A percentile compares a stretch with the other conserved stretches of the same genome.
These are phyloP conservation scores for Psettodes erumei DNA, from an alignment of 2,113 vertebrate genomes.

Conservation along the genomic window DNA sequence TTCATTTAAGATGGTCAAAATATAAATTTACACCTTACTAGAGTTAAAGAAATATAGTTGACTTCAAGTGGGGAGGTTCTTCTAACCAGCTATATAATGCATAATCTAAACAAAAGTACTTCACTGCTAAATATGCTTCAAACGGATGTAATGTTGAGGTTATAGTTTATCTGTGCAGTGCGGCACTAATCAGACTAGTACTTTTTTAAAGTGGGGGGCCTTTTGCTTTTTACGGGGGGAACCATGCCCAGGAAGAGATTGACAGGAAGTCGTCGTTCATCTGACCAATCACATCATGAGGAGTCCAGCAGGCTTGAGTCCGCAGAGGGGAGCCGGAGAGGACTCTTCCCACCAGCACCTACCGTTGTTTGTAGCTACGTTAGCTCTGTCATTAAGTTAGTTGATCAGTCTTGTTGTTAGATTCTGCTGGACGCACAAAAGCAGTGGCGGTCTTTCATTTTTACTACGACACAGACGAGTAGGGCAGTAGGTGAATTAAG, in stretches of 20 bases:
- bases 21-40: neutral
- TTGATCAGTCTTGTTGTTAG: conserved; percentile 2
- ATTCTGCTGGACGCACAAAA: conserved; percentile 15
- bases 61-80: neutral
- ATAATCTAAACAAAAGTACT: neutral
- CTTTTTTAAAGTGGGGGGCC: too few species aligned
- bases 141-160: neutral
- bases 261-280: conserved; percentile 48
- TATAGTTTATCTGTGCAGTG: neutral
- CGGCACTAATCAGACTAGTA: neutral
- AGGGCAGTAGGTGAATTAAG: neutral
- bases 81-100: neutral
- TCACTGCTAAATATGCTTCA: neutral
- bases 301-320: conserved; percentile 12
- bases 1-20: neutral
- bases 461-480: neutral
- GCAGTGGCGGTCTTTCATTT: neutral
- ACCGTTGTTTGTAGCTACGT: conserved; percentile 55
- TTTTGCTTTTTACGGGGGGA: neutral
- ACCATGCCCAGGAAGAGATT: neutral
- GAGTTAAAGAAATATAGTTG: neutral
- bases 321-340: conserved; percentile 6
- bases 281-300: conserved; percentile 60
- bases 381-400: conserved; percentile 52
- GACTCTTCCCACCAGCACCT: conserved; percentile 12